Percentiles rank a stretch among this genome's conserved stretches.
Evolutionary conservation across 2,888 invertebrate genomes (phyloP).

Genomic region (Malthinus flaveolus): DNA sequence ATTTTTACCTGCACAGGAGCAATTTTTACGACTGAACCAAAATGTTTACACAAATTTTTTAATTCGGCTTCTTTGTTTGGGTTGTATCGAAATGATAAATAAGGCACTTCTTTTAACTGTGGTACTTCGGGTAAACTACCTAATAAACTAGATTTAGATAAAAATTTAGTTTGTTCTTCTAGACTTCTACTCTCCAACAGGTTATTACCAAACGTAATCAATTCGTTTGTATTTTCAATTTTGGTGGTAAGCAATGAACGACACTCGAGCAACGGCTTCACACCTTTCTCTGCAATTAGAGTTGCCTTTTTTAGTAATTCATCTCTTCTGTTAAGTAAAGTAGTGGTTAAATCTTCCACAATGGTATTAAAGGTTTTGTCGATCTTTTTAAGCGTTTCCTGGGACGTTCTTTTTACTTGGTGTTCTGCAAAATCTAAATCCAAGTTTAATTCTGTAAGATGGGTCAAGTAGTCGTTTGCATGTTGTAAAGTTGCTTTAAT

Average conservation of each 20-base stretch:
- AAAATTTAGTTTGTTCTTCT: constrained; percentile 39
- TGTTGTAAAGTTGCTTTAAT: constrained; percentile 44
- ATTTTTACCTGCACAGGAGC: constrained; percentile 47
- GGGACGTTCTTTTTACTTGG: constrained; percentile 44
- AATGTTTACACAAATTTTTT: constrained; percentile 38
- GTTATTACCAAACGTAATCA: constrained; percentile 45
- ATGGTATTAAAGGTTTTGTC: constrained; percentile 42
- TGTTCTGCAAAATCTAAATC: constrained; percentile 43
- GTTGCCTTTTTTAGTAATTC: constrained; percentile 39
- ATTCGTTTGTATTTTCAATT: constrained; percentile 47
- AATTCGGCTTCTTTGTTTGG: constrained; percentile 42
- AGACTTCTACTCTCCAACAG: constrained; percentile 29
- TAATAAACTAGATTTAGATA: constrained; percentile 42
- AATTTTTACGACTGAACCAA: constrained; percentile 45
- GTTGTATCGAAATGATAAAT: constrained; percentile 56
- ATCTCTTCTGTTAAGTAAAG: constrained; percentile 41
- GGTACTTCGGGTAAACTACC: constrained; percentile 62
- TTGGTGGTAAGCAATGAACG: constrained; percentile 50
- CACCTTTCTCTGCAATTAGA: constrained; percentile 44
- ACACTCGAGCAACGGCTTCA: constrained; percentile 52
- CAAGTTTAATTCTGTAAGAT: constrained; percentile 39
- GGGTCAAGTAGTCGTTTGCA: constrained; percentile 43
- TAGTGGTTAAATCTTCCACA: constrained; percentile 35
- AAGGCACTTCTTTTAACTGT: constrained; percentile 59
- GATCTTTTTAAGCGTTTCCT: constrained; percentile 45